Percentiles rank a stretch among this genome's conserved stretches.
These are phyloP conservation scores for Anthopleura xanthogrammica DNA, from an alignment of 92 coral and sea anemone genomes.

Conservation along the genomic window DNA sequence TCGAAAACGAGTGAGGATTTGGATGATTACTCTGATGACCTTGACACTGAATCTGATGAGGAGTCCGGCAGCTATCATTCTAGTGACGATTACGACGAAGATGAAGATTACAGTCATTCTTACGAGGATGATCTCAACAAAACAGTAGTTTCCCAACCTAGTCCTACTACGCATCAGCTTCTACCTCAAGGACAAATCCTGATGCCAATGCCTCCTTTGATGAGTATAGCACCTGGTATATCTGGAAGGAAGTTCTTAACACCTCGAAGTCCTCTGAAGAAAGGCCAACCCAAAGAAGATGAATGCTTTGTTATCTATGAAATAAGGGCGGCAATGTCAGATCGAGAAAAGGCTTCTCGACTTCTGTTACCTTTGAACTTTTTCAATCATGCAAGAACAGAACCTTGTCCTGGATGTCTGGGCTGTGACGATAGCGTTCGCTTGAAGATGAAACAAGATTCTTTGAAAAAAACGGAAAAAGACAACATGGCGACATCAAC, in stretches of 20 bases:
- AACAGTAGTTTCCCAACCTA: background rate
- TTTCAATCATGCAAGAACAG: conserved; percentile 56
- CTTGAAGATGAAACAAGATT: conserved; percentile 9
- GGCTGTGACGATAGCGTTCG: conserved; percentile 45
- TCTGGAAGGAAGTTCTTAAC: conserved; percentile 61
- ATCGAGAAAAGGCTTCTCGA: conserved; percentile 77
- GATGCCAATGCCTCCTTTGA: background rate
- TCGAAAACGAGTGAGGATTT: background rate
- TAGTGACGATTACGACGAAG: conserved; percentile 36
- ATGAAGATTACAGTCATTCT: background rate
- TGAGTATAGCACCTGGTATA: conserved; percentile 29
- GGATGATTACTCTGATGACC: conserved; percentile 31
- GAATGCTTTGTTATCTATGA: conserved; percentile 79
- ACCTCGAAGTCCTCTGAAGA: conserved; percentile 55
- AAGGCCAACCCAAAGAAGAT: conserved; percentile 55
- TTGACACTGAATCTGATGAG: conserved; percentile 49
- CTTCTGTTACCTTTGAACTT: conserved; percentile 81
- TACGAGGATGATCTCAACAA: background rate
- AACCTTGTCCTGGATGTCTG: conserved; percentile 58
- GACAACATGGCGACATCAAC: background rate
- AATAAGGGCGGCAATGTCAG: conserved; percentile 59
- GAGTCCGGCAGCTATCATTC: conserved; percentile 38
- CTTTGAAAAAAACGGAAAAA: background rate
- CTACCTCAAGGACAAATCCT: background rate
- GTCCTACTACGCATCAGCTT: conserved; percentile 18